A percentile compares a stretch with the other conserved stretches of the same genome.
These are phyloP conservation scores for Cavia porcellus DNA, from an alignment of 2,113 vertebrate species.

Conservation along the genomic window DNA sequence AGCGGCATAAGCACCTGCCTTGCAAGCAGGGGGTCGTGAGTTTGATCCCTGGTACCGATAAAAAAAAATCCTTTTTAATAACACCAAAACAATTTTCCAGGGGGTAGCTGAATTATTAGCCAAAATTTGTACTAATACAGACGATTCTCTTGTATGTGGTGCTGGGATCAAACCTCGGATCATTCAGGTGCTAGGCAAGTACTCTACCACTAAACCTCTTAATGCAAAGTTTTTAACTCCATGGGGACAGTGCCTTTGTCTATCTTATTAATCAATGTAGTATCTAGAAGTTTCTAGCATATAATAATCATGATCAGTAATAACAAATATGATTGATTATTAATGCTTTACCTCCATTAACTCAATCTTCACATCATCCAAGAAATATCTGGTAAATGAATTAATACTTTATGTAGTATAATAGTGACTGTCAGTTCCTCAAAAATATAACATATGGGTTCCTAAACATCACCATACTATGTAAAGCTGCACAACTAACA, in stretches of 20 bases:
- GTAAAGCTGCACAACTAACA: not conserved
- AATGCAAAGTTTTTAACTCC: not conserved
- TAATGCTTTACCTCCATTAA: constrained; percentile 24
- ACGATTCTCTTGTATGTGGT: not conserved
- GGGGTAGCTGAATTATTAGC: not conserved
- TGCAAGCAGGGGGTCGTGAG: too few relatives aligned
- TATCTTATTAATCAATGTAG: constrained; percentile 13
- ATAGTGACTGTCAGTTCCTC: constrained; percentile 5
- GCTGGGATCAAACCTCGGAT: not conserved
- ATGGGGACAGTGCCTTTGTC: not conserved
- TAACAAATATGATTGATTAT: constrained; percentile 45
- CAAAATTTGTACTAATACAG: constrained; percentile 40
- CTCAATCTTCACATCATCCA: not conserved
- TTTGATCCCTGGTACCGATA: too few relatives aligned
- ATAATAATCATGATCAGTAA: constrained; percentile 13
- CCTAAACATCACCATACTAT: constrained; percentile 31
- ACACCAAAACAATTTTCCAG: constrained; percentile 3
- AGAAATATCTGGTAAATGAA: constrained; percentile 46
- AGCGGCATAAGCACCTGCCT: too few relatives aligned
- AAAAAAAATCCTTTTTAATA: constrained; percentile 14
- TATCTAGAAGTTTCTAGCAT: constrained; percentile 37
- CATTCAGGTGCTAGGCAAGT: not conserved
- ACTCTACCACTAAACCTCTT: not conserved
- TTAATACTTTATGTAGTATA: constrained; percentile 51
- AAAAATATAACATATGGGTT: not conserved